Evolutionary conservation across 2,888 invertebrate genomes (phyloP).

Genomic region (Drosophila stalkeri): DNA sequence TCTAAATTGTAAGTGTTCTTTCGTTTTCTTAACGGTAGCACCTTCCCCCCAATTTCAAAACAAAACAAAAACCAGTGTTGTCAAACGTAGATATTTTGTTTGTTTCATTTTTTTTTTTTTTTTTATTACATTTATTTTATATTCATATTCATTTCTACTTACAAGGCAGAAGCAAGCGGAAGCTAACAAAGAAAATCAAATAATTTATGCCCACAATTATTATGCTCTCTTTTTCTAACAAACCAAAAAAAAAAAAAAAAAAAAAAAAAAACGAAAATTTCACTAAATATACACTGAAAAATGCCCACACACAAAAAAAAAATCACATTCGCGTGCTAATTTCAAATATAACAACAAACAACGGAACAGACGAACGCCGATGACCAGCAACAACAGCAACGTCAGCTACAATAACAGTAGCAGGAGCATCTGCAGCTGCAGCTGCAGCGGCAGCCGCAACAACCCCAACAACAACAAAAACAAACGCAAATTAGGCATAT

Average conservation of each 20-base stretch:
- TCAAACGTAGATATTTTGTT: slow-evolving; percentile 50
- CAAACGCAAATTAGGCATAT: slow-evolving; percentile 42
- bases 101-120: slow-evolving; percentile 18
- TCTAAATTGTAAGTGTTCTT: slow-evolving; percentile 40
- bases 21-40: slow-evolving; percentile 50
- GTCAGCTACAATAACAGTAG: slow-evolving; percentile 56
- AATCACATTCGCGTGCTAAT: slow-evolving; percentile 5
- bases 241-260: slow-evolving; percentile 10
- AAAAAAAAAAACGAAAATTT: neutral
- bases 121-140: slow-evolving; percentile 1
- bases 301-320: slow-evolving; percentile 5
- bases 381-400: slow-evolving; percentile 80
- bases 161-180: slow-evolving; percentile 17
- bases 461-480: slow-evolving; percentile 11
- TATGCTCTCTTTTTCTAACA: slow-evolving; percentile 53
- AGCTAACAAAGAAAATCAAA: slow-evolving; percentile 28
- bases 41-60: slow-evolving; percentile 7
- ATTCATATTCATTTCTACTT: slow-evolving; percentile 9
- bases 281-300: slow-evolving; percentile 5
- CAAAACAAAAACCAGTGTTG: slow-evolving; percentile 26
- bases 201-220: slow-evolving; percentile 48
- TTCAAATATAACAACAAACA: slow-evolving; percentile 6
- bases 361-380: slow-evolving; percentile 84
- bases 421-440: slow-evolving; percentile 6
- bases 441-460: no score